These are phyloP conservation scores for Acronicta alni DNA, from an alignment of 2,888 invertebrate genomes.

Conservation along the genomic window DNA sequence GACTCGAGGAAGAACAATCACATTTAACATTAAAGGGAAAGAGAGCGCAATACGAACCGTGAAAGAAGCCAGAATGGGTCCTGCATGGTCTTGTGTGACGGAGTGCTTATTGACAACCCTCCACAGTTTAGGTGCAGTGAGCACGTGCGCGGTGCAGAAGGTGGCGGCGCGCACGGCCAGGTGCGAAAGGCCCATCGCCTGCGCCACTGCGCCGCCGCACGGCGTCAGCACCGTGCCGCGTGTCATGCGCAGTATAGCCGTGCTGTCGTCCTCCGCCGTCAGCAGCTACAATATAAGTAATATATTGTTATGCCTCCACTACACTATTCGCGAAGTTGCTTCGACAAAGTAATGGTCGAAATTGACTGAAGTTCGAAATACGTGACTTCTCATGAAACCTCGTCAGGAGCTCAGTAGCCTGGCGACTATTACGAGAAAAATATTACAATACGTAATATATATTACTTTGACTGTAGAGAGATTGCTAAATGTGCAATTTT, in stretches of 20 bases:
- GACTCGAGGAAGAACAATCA: no score
- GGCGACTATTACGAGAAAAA: no score
- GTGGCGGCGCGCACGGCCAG: conserved; percentile 77
- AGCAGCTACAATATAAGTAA: conserved; percentile 74
- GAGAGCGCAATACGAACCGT: conserved; percentile 56
- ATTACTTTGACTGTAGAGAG: no score
- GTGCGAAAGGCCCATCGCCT: conserved; percentile 68
- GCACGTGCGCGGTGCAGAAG: conserved; percentile 79
- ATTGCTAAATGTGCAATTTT: no score
- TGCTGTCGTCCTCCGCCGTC: conserved; percentile 80
- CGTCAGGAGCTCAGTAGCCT: no score
- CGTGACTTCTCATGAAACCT: no score
- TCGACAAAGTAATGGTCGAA: no score
- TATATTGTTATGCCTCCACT: no score
- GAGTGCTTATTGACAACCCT: conserved; percentile 68
- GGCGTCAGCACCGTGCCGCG: conserved; percentile 75
- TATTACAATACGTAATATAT: no score
- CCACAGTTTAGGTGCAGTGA: conserved; percentile 71
- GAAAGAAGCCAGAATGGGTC: conserved; percentile 64
- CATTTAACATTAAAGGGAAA: no score
- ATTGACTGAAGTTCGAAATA: no score
- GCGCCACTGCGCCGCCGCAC: conserved; percentile 64
- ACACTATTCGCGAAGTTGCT: no score
- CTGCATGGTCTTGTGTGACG: conserved; percentile 58
- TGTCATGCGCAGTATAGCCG: conserved; percentile 77